Evolutionary conservation across 2,888 invertebrate species (phyloP).

Genomic region (Protodeltote pygarga): DNA sequence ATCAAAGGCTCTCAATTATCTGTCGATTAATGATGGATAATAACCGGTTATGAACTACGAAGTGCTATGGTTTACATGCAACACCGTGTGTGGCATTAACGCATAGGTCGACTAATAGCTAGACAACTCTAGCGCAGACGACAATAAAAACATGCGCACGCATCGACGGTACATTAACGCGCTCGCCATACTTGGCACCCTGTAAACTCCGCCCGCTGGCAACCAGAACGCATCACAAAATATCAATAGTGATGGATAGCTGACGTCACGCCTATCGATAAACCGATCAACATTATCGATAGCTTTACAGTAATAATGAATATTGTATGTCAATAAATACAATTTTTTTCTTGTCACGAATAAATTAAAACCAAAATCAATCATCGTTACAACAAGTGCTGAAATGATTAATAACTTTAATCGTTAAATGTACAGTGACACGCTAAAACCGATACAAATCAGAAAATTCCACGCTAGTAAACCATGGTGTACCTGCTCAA

Average conservation of each 20-base stretch:
- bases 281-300: slow-evolving; percentile 42
- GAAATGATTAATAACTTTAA: slow-evolving; percentile 49
- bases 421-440: slow-evolving; percentile 41
- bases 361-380: slow-evolving; percentile 49
- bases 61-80: slow-evolving; percentile 26
- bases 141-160: slow-evolving; percentile 77
- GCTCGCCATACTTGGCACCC: slow-evolving; percentile 85
- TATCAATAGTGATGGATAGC: slow-evolving; percentile 71
- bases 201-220: slow-evolving; percentile 77
- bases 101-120: slow-evolving; percentile 70
- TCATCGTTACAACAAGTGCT: slow-evolving; percentile 52
- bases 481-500: slow-evolving; percentile 39
- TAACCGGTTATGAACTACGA: slow-evolving; percentile 18
- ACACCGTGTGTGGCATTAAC: slow-evolving; percentile 68
- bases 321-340: slow-evolving; percentile 33
- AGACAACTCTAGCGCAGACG: slow-evolving; percentile 62
- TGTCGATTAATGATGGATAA: slow-evolving; percentile 21
- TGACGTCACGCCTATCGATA: slow-evolving; percentile 62
- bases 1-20: slow-evolving; percentile 22
- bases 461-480: slow-evolving; percentile 38
- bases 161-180: slow-evolving; percentile 82
- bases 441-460: slow-evolving; percentile 38
- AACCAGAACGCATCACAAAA: slow-evolving; percentile 63
- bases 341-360: slow-evolving; percentile 30
- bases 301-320: slow-evolving; percentile 29